phyloP scores from a whole-genome alignment of 1,140 invertebrate genomes.

The Limonius californicus region DNA sequence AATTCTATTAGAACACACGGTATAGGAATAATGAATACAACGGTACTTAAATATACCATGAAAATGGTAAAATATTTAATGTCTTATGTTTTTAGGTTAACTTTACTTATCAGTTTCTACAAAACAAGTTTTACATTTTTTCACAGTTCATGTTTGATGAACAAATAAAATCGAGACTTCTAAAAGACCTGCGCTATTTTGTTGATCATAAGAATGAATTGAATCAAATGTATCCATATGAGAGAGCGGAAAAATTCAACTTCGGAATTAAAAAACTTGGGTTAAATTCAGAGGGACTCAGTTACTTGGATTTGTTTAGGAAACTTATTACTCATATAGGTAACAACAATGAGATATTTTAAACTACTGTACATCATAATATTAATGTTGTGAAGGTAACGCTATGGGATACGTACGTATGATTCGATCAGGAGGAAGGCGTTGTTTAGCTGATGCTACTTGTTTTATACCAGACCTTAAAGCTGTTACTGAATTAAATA shows the following conservation, averaged over 20 bases:
- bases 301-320: conserved; percentile 91
- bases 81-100: conserved; percentile 57
- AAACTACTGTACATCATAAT: too few relatives aligned
- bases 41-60: conserved; percentile 52
- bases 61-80: conserved; percentile 12
- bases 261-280: conserved; percentile 88
- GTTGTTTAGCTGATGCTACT: conserved; percentile 87
- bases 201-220: conserved; percentile 56
- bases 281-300: conserved; percentile 73
- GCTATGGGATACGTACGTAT: conserved; percentile 94
- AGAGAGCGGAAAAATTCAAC: conserved; percentile 93
- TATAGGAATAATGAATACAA: conserved; percentile 96
- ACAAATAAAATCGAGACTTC: conserved; percentile 92
- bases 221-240: conserved; percentile 72
- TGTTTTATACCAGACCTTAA: conserved; percentile 86
- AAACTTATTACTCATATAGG: conserved; percentile 90
- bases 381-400: too few relatives aligned
- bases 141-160: conserved; percentile 98
- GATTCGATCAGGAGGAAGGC: conserved; percentile 88
- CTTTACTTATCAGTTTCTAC: conserved; percentile 94
- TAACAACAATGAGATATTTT: conserved; percentile 36
- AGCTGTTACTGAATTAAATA: conserved; percentile 61
- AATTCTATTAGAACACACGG: conserved; percentile 98
- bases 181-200: conserved; percentile 81
- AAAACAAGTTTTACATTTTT: conserved; percentile 91